A percentile compares a stretch with the other conserved stretches of the same genome.
Evolutionary conservation across 2,797 vertebrate species (phyloP).

Genomic region (Micropoecilia bifurca): DNA sequence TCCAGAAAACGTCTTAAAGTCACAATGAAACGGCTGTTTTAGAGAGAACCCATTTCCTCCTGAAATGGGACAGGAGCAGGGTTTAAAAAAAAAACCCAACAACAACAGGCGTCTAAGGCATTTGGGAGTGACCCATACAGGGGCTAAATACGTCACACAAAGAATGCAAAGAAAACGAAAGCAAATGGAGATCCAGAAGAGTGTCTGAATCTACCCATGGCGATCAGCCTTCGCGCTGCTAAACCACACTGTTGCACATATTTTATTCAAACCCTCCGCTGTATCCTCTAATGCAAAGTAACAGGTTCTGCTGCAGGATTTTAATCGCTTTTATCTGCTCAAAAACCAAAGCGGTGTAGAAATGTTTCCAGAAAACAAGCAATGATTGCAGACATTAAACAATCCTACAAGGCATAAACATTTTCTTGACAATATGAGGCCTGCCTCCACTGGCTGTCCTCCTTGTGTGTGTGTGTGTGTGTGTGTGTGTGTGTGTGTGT

Average conservation of each 20-base stretch:
- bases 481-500: constrained; percentile 30
- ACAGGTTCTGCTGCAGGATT: constrained; percentile 26
- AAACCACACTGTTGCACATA: constrained; percentile 12
- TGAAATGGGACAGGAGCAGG: constrained; percentile 44
- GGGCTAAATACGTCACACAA: constrained; percentile 13
- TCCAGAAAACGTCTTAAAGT: constrained; percentile 30
- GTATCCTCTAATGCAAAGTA: constrained; percentile 16
- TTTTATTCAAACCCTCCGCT: constrained; percentile 21
- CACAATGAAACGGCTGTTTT: constrained; percentile 32
- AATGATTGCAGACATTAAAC: constrained; percentile 33
- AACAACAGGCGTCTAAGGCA: constrained; percentile 11
- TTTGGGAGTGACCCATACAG: constrained; percentile 15
- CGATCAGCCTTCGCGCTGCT: not conserved
- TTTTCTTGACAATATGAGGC: constrained; percentile 40
- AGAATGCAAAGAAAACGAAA: constrained; percentile 18
- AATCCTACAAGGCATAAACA: constrained; percentile 40
- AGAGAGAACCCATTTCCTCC: constrained; percentile 41
- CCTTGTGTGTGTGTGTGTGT: constrained; percentile 34
- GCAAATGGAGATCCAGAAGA: constrained; percentile 14
- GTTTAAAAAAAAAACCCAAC: not conserved
- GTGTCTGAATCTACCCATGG: constrained; percentile 15
- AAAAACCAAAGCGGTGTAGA: constrained; percentile 18
- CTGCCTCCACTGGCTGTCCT: constrained; percentile 42
- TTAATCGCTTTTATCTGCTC: constrained; percentile 38
- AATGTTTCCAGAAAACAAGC: constrained; percentile 23